Base-by-base conservation (phyloP, 2,797 vertebrate genomes). In the Selene dorsalis region DNA sequence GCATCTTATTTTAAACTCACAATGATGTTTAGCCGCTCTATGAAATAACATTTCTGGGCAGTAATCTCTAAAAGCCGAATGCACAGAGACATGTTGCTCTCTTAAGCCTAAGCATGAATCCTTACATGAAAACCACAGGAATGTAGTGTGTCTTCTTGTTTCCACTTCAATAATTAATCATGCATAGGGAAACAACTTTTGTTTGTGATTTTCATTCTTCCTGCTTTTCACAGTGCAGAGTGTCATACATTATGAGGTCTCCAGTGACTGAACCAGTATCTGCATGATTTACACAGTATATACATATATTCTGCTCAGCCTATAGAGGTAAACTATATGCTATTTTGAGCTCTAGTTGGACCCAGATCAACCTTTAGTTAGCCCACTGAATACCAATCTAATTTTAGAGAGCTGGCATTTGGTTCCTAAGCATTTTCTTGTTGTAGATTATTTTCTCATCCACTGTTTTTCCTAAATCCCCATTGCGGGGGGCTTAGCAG, bases 331-430 rank as follows among this genome's bases (percentile, higher is more conserved):
- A 50, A 52, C n/a, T 7, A 63, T 18, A 38, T 30, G 56, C 45
- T 69, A 80, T 75, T 75, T 77, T 76, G 10, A 77, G 38, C 59
- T 62, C 35, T 53, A 17, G 11, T 16, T 72, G 20, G n/a, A 67
- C 56, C 7, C 10, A 69, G 16, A 59, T 67, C 55, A 41, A 18
- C 6, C 20, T 72, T 70, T 45, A 41, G 8, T 32, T 57, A 8
- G 1, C 20, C 17, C 14, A 20, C 64, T 45, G 57, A 52, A 53
- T 16, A 41, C 6, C 18, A 30, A 5, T 55, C 39, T 18, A 12
- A 17, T 50, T 63, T 38, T 26, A 24, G 39, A 62, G 17, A 68
- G 35, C 9, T 22, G n/a, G 22, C 30, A n/a, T 63, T 50, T 48
- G 6, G 20, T 18, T 18, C 56, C 16, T 24, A 2, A 9, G 8